phyloP scores from a whole-genome alignment of 1,140 invertebrate genomes.

The Zaprionus ornatus region DNA sequence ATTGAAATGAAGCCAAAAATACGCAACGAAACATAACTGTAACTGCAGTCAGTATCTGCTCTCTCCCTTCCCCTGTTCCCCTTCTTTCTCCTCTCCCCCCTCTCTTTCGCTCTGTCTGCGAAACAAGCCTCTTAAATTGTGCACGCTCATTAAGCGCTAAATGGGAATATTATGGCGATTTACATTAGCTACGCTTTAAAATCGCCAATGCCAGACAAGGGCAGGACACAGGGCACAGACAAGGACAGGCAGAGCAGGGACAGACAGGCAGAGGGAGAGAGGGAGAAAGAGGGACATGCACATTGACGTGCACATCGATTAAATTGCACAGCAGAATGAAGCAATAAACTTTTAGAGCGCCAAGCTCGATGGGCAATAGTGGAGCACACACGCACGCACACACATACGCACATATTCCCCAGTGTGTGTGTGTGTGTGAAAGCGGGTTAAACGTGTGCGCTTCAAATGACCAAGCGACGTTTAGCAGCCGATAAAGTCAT shows the following conservation, averaged over 20 bases:
- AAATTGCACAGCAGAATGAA: constrained; percentile 81
- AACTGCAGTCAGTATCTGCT: not conserved
- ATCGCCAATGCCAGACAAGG: constrained; percentile 40
- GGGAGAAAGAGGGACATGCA: constrained; percentile 22
- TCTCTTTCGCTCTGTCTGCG: not conserved
- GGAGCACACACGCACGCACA: constrained; percentile 22
- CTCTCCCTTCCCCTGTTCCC: not conserved
- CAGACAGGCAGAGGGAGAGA: not conserved
- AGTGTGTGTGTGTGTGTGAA: constrained; percentile 62
- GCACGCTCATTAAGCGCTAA: constrained; percentile 71
- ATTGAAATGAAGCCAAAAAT: not conserved
- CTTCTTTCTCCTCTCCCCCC: not conserved
- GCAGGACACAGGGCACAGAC: not conserved
- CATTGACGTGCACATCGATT: constrained; percentile 70
- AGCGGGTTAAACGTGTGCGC: constrained; percentile 80
- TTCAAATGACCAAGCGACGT: constrained; percentile 80
- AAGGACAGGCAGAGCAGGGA: not conserved
- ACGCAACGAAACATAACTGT: not conserved
- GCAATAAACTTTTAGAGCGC: constrained; percentile 80
- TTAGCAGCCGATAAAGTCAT: constrained; percentile 82
- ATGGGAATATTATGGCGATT: constrained; percentile 76
- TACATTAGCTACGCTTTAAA: constrained; percentile 79
- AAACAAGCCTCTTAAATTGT: constrained; percentile 48
- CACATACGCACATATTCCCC: constrained; percentile 6
- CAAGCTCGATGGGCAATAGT: constrained; percentile 52